Percentiles rank a stretch among this genome's conserved stretches.
phyloP scores from a whole-genome alignment of 2,797 vertebrate genomes.

The Crenichthys baileyi region DNA sequence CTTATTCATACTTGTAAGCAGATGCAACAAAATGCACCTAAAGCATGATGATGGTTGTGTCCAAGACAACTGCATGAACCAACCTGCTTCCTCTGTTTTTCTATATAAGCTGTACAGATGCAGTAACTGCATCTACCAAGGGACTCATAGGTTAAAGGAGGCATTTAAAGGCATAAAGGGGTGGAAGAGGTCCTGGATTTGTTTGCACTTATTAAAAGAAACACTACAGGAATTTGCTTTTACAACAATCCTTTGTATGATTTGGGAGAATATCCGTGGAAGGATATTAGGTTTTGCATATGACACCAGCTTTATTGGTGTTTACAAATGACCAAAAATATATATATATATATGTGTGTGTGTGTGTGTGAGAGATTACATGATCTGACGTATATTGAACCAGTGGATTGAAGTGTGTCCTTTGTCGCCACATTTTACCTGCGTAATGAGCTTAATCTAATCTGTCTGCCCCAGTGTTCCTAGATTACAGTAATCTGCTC shows the following conservation, averaged over 20 bases:
- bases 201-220: constrained; percentile 58
- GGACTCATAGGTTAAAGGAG: constrained; percentile 17
- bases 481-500: constrained; percentile 80
- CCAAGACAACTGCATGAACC: constrained; percentile 47
- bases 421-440: constrained; percentile 61
- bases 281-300: constrained; percentile 24
- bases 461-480: constrained; percentile 78
- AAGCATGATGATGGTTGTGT: constrained; percentile 27
- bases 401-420: constrained; percentile 48
- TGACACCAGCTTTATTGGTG: constrained; percentile 27
- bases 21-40: constrained; percentile 44
- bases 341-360: neutral
- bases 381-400: constrained; percentile 54
- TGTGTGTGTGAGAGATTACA: neutral
- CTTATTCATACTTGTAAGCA: constrained; percentile 21
- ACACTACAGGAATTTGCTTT: constrained; percentile 38
- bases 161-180: constrained; percentile 10
- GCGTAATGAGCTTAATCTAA: constrained; percentile 78
- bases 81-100: constrained; percentile 20
- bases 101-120: constrained; percentile 15
- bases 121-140: constrained; percentile 6
- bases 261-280: constrained; percentile 3
- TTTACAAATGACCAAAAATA: constrained; percentile 42
- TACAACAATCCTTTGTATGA: constrained; percentile 5
- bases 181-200: neutral